Conservation (phyloP, 2,888 invertebrate genomes). For the Acronicta aceris region DNA sequence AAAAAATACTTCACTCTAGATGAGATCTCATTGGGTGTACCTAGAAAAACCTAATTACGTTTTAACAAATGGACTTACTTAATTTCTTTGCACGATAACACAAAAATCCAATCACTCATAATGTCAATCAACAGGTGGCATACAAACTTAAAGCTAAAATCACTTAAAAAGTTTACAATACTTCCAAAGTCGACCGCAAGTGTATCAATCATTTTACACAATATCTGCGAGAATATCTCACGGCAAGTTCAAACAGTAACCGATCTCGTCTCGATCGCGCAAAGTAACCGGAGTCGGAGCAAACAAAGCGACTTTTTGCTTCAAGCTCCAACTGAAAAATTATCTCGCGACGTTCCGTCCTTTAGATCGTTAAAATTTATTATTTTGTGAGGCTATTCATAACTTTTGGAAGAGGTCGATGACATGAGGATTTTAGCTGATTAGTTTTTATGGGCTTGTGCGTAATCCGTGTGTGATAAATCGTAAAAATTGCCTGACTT, state of each 20-base stretch:
- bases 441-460: neutral
- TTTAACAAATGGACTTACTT: neutral
- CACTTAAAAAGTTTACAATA: constrained; percentile 6
- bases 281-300: constrained; percentile 30
- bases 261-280: constrained; percentile 6
- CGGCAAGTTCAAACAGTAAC: constrained; percentile 2
- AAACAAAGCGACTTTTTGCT: constrained; percentile 39
- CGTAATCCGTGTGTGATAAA: neutral
- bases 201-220: constrained; percentile 43
- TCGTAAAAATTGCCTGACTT: too few species aligned
- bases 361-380: constrained; percentile 30
- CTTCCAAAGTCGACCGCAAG: neutral
- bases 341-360: constrained; percentile 12
- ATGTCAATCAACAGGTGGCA: neutral
- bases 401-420: constrained; percentile 1
- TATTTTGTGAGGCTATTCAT: constrained; percentile 21
- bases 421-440: neutral
- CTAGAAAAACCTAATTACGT: too few species aligned
- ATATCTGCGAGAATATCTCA: constrained; percentile 26
- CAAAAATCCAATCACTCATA: neutral
- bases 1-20: too few species aligned
- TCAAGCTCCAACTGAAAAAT: constrained; percentile 30
- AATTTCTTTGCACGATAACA: neutral
- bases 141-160: constrained; percentile 2
- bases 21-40: too few species aligned